phyloP scores from a whole-genome alignment of 1,140 invertebrate genomes.

The Drosophila biarmipes region DNA sequence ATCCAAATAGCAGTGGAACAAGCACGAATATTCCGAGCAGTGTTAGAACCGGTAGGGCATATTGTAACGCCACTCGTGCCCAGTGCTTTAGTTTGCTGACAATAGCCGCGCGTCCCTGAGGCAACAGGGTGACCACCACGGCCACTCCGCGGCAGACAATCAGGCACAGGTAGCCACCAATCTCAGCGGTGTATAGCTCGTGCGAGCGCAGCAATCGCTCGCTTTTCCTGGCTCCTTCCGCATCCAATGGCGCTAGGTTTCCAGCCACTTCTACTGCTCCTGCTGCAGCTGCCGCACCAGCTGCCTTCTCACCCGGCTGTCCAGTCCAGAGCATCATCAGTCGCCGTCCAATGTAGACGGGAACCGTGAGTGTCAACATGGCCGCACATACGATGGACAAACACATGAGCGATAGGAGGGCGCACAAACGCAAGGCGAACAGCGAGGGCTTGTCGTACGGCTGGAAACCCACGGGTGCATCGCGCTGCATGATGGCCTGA shows the following conservation, averaged over 20 bases:
- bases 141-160: conserved; percentile 91
- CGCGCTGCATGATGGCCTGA: conserved; percentile 91
- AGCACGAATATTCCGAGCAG: conserved; percentile 93
- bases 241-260: conserved; percentile 28
- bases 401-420: conserved; percentile 92
- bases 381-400: conserved; percentile 91
- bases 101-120: conserved; percentile 93
- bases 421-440: conserved; percentile 91
- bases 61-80: conserved; percentile 88
- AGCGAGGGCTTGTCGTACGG: conserved; percentile 94
- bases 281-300: conserved; percentile 13
- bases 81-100: conserved; percentile 90
- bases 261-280: conserved; percentile 12
- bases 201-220: conserved; percentile 91
- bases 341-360: conserved; percentile 93
- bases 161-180: conserved; percentile 96
- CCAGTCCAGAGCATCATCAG: conserved; percentile 93
- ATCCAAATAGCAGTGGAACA: conserved; percentile 96
- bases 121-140: conserved; percentile 93
- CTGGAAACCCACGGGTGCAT: conserved; percentile 92
- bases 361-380: conserved; percentile 88
- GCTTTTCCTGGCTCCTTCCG: conserved; percentile 73
- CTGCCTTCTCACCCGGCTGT: conserved; percentile 43
- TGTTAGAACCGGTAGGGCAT: conserved; percentile 87
- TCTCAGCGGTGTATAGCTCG: conserved; percentile 97